Evolutionary conservation across 2,888 invertebrate species (phyloP), one percentile per base, ranked within the genome.

Genomic region (Calameuta filiformis): DNA sequence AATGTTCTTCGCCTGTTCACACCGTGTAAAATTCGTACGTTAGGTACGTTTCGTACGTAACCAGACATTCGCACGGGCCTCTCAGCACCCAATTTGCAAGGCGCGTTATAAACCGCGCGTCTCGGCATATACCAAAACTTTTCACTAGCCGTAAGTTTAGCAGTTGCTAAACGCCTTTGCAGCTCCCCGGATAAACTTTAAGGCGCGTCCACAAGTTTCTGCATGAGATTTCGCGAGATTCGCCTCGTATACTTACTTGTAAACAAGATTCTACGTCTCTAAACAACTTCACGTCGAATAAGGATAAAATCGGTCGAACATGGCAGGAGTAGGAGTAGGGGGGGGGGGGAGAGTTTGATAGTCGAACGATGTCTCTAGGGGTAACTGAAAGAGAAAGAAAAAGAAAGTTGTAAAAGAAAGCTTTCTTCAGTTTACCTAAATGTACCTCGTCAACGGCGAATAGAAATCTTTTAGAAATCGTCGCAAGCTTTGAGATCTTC

Each of bases 131-230:
- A 56, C 56, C 23, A 1, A 15, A 71, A 71, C 71, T 71, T 71
- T 71, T 71, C n/a, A 12, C 31, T 12, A 31, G 33, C n/a, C 34
- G 33, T 12, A 31, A 71, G 34, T 81, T 81, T 76, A 75, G 74
- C 79, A 79, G 76, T 79, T 75, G 78, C 76, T 81, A 81, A 81
- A 81, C 77, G 81, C 79, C 78, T 76, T 80, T 73, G 77, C 56
- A 71, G 68, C 77, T 76, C 76, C 80, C 75, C 73, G 75, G 75
- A 73, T 75, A 76, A 81, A 81, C 79, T 81, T 79, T 77, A 69
- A 71, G 35, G 75, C 31, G 11, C 31, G 35, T 71, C 77, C 77
- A 75, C 71, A 80, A 81, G 77, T 80, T 80, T 79, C 73, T 35
- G 75, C 76, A 73, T 79, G 77, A 37, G 75, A 30, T 73, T 69